Base-by-base conservation (phyloP, 2,888 invertebrate species). In the Tachina lurida region DNA sequence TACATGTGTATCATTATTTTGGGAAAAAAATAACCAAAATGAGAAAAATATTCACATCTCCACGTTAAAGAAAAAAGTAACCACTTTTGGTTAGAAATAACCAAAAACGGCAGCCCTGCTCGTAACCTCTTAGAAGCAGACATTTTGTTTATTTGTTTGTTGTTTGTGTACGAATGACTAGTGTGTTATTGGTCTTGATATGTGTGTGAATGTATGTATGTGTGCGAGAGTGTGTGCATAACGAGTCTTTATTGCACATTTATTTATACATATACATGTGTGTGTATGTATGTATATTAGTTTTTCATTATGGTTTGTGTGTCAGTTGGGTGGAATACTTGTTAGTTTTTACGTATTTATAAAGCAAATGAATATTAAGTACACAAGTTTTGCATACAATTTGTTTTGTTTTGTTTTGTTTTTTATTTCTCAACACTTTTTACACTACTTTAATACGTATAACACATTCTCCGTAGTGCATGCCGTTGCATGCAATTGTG, bases 301-400 rank as follows among this genome's bases (percentile, higher is more conserved):
- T 67, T 67, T 52, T n/a, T 5, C 13, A n/a, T 52, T 52, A n/a
- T n/a, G 22, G 47, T n/a, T 17, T 13, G 22, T n/a, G 10, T 41
- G 54, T 47, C 74, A 31, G 41, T 78, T 22, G 39, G 73, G 63
- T 22, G 39, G 73, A 58, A 58, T 67, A 71, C 68, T 78, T 75
- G 67, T 84, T 62, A 70, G 5, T 31, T 31, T 31, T 31, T 52
- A 85, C 70, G 70, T 85, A 85, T 85, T 81, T 85, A 78, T 81
- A 81, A 82, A 82, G 63, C 74, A 71, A 77, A 85, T 85, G 82
- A 85, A 85, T 85, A 77, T 82, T 78, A 71, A 85, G 63, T 47
- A 52, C 39, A 41, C 49, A 70, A 70, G 19, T 45, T 78, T 39
- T 52, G 45, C 56, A 60, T 78, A 43, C 13, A 70, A 60, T 70